Conservation (phyloP, 2,888 invertebrate species). For the Hypercompe scribonia region DNA sequence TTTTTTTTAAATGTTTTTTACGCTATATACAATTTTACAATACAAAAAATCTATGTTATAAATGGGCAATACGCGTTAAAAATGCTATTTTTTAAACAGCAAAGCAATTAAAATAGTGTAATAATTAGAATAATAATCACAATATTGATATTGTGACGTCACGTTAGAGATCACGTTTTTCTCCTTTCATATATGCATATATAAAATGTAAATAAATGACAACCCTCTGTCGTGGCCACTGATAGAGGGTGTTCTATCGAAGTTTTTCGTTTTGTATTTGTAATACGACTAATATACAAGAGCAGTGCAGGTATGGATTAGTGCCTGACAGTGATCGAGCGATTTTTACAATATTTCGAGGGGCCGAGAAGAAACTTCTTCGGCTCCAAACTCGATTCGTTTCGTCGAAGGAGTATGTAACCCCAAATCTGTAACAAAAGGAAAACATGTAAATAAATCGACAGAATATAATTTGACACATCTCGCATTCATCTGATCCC, state of each 20-base stretch:
- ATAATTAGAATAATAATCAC: constrained; percentile 70
- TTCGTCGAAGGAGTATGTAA: constrained; percentile 75
- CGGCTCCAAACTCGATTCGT: constrained; percentile 81
- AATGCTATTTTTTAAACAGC: constrained; percentile 75
- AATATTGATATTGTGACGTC: constrained; percentile 82
- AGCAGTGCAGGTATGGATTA: constrained; percentile 77
- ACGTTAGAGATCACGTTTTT: constrained; percentile 82
- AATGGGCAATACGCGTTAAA: constrained; percentile 74
- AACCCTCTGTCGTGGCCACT: constrained; percentile 81
- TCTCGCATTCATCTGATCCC: too few relatives aligned
- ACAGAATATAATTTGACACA: not conserved
- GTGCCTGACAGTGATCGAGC: constrained; percentile 81
- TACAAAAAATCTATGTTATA: constrained; percentile 60
- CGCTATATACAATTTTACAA: constrained; percentile 62
- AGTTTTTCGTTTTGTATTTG: constrained; percentile 68
- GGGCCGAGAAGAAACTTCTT: constrained; percentile 64
- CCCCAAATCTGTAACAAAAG: constrained; percentile 80
- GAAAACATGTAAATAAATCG: constrained; percentile 4
- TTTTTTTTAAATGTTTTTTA: constrained; percentile 54
- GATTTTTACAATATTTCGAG: constrained; percentile 77
- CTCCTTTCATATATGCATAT: constrained; percentile 84
- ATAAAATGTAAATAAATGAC: constrained; percentile 65
- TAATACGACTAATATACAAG: constrained; percentile 76
- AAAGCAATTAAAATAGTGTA: constrained; percentile 64
- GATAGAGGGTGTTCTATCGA: constrained; percentile 79